Evolutionary conservation across 2,888 invertebrate genomes (phyloP), one percentile per base, ranked within the genome.

Genomic region (Seira ritae): DNA sequence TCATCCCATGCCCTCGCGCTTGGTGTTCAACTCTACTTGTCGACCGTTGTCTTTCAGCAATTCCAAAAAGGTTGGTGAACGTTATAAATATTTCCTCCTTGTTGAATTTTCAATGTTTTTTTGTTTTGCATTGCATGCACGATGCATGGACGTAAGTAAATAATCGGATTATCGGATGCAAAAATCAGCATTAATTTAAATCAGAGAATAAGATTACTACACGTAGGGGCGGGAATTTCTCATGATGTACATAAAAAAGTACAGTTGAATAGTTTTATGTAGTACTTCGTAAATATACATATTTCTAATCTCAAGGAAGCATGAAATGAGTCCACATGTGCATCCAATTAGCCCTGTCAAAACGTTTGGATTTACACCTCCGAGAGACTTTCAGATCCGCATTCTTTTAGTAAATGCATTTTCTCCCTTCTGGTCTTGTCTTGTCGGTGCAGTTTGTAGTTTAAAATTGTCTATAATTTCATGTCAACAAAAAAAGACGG

Each of bases 1-100:
- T 91, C 95, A 23, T 95, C 94, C 50, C 95, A 96, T 90, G 92
- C 95, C 42, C 91, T 96, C 46, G 93, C 94, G 20, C 94, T 95
- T 89, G 96, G 96, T 0, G 91, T 95, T 87, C 95, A 96, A 90
- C 92, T 95, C 88, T 94, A 86, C 71, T 81, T 89, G 46, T 86
- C 88, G 42, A 87, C 86, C 67, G 84, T 86, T 19, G 85, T 89
- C 86, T 87, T 87, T 81, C 88, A 87, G n/a, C 86, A 86, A 42
- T 88, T 88, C 75, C 83, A 87, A 1, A 76, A 86, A 86, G 85
- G 87, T 86, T 50, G 6, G 31, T 31, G 60, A 2, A 20, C 50
- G 23, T 71, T 20, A 42, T 42, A 12, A 42, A n/a, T n/a, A n/a
- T n/a, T n/a, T n/a, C n/a, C n/a, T n/a, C n/a, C n/a, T n/a, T n/a